A percentile compares a stretch with the other conserved stretches of the same genome.
Evolutionary conservation across 2,113 vertebrate genomes (phyloP).

Genomic region (Myiozetetes cayanensis): DNA sequence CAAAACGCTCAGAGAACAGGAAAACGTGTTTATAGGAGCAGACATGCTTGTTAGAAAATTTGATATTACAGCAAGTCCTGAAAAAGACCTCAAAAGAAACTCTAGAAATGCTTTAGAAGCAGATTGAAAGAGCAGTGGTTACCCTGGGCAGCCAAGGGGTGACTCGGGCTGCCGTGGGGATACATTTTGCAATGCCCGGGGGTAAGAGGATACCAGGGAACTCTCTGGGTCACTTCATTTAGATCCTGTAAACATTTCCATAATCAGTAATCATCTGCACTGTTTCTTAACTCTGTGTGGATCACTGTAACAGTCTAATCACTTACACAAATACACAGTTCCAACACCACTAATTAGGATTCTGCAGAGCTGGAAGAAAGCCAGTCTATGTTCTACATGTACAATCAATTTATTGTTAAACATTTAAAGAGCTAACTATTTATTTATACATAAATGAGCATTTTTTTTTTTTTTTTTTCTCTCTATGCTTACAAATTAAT

Average conservation of each 20-base stretch:
- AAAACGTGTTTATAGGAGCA: neutral
- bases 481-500: neutral
- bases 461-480: neutral
- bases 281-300: neutral
- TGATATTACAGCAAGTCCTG: neutral
- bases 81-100: neutral
- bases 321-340: slow-evolving; percentile 69
- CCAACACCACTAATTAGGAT: slow-evolving; percentile 48
- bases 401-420: slow-evolving; percentile 36
- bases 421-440: neutral
- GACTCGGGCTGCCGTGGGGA: neutral
- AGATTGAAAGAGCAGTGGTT: neutral
- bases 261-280: slow-evolving; percentile 63
- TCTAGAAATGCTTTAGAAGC: neutral
- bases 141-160: neutral
- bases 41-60: slow-evolving; percentile 3
- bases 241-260: slow-evolving; percentile 57
- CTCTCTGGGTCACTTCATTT: slow-evolving; percentile 37
- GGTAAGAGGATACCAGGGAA: slow-evolving; percentile 42
- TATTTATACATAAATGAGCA: neutral
- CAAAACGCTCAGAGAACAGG: neutral
- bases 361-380: slow-evolving; percentile 45
- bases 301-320: slow-evolving; percentile 51
- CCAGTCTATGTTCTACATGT: neutral
- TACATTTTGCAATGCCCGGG: neutral